Base-by-base conservation (phyloP, 2,797 vertebrate genomes). In the Amphiprion clarkii region DNA sequence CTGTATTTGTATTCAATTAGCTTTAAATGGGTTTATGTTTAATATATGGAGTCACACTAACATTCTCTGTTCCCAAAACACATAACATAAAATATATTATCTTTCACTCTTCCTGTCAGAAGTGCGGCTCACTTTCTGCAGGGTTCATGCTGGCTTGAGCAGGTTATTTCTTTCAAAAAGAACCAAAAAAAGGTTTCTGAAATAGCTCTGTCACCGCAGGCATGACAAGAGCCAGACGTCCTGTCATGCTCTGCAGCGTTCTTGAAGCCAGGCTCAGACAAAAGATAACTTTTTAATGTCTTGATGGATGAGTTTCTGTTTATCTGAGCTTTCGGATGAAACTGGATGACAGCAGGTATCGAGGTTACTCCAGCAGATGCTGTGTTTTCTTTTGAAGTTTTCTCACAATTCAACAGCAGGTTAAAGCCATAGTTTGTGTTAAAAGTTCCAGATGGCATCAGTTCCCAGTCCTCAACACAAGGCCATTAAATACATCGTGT, bases 1-100 rank as follows among this genome's bases (percentile, higher is more conserved):
- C 59, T 77, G 52, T 81, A 82, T 93, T 94, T 94, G 82, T 84
- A 83, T 94, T 94, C 87, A 88, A 93, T 95, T 93, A 91, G 73
- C 67, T 83, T 79, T 60, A 89, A 91, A 89, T 82, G 48, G 88
- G 83, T 88, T 90, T 85, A 82, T 67, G 74, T 92, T 91, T 82
- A 87, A 88, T 78, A 79, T 78, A 62, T 68, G 48, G 72, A 88
- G 57, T 81, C 78, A 77, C 71, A 61, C 69, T 76, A 62, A 80
- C 78, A 68, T 86, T 82, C 58, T 63, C 58, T 81, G 66, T 72
- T 74, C 73, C 76, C 33, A 84, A 78, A 84, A 68, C 53, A 82
- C 74, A 81, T 76, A 54, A 79, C 68, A 64, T 78, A 61, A 71
- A 59, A 80, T 79, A 76, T 78, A 86, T 83, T 79, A 79, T 81